Percentiles rank a stretch among this genome's conserved stretches.
These are phyloP conservation scores for Aphis gossypii DNA, from an alignment of 1,140 invertebrate genomes.

Conservation along the genomic window DNA sequence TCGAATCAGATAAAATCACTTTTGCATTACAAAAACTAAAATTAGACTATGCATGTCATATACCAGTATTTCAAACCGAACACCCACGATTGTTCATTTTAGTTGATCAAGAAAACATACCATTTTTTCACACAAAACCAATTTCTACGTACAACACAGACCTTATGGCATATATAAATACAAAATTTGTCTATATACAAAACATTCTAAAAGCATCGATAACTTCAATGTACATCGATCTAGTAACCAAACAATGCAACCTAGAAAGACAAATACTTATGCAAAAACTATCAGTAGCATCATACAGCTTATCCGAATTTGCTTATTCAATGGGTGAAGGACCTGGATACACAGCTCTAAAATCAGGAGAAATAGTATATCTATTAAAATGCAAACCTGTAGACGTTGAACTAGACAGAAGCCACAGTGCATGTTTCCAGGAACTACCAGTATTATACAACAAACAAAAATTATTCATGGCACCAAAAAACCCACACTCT, in stretches of 20 bases:
- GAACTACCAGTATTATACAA: constrained; percentile 31
- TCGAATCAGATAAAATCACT: not conserved
- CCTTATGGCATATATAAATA: not conserved
- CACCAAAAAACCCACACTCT: not conserved
- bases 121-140: not conserved
- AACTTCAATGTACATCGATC: not conserved
- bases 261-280: constrained; percentile 28
- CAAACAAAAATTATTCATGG: not conserved
- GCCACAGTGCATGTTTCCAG: not conserved
- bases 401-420: not conserved
- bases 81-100: not conserved
- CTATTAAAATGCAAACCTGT: constrained; percentile 34
- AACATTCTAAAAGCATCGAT: not conserved
- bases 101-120: not conserved
- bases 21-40: not conserved
- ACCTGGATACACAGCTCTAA: constrained; percentile 24
- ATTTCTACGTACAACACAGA: not conserved
- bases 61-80: not conserved
- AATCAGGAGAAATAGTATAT: constrained; percentile 21
- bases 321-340: not conserved
- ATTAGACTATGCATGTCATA: not conserved
- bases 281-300: constrained; percentile 22
- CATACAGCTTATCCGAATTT: constrained; percentile 31
- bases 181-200: constrained; percentile 39
- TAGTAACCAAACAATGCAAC: constrained; percentile 5